phyloP scores from a whole-genome alignment of 2,797 vertebrate species.

The Rallus crepitans region DNA sequence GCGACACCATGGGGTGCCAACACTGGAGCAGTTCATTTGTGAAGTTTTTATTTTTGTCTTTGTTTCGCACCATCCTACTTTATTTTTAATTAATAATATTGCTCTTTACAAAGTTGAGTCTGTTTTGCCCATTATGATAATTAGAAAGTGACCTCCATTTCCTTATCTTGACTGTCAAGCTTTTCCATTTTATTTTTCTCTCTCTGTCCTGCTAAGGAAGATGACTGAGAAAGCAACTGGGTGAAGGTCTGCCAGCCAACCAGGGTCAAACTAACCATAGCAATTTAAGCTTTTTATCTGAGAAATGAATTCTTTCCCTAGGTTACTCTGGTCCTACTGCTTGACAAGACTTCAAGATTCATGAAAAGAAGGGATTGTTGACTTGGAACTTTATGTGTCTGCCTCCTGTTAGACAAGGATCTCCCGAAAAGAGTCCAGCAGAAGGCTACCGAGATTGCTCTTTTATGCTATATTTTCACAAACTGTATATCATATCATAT shows the following conservation, averaged over 20 bases:
- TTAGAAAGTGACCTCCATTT: neutral
- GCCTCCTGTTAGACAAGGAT: no score
- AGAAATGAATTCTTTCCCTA: neutral
- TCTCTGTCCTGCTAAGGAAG: neutral
- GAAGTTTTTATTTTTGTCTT: neutral
- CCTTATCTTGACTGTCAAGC: neutral
- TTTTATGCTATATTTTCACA: neutral
- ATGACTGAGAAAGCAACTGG: neutral
- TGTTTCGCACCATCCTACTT: neutral
- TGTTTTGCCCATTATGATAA: neutral
- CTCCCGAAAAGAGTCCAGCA: no score
- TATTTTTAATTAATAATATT: neutral
- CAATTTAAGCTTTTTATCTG: neutral
- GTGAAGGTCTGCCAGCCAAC: neutral
- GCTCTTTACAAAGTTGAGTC: neutral
- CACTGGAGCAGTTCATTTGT: neutral
- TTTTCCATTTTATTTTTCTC: neutral
- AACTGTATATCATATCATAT: neutral
- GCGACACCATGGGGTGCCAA: fast-evolving
- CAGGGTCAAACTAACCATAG: neutral
- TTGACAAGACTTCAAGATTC: neutral
- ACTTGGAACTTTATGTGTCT: neutral
- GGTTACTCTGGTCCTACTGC: neutral
- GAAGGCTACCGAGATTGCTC: no score
- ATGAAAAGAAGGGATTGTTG: neutral